Percentiles rank a stretch among this genome's conserved stretches.
phyloP scores from a whole-genome alignment of 2,888 invertebrate species.

The Drosophila subsilvestris region DNA sequence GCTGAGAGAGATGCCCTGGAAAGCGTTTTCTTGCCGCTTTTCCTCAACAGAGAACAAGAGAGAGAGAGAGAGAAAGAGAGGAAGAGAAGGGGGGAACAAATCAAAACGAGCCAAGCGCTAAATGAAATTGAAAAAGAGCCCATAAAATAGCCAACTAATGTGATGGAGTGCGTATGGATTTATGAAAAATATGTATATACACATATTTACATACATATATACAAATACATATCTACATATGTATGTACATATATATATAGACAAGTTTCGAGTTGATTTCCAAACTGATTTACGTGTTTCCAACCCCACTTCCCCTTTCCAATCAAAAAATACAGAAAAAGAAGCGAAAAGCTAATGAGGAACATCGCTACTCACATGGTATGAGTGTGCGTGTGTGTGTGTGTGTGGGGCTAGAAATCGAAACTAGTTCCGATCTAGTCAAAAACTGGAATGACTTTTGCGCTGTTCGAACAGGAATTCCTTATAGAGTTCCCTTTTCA shows the following conservation, averaged over 20 bases:
- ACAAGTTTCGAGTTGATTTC: conserved; percentile 13
- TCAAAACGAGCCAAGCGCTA: conserved; percentile 40
- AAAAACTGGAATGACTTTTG: too few relatives aligned
- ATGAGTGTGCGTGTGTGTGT: too few relatives aligned
- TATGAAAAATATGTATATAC: conserved; percentile 45
- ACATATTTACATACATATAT: conserved; percentile 26
- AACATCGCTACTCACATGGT: too few relatives aligned
- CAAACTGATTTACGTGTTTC: conserved; percentile 33
- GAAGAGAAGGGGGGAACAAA: conserved; percentile 10
- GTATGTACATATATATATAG: neutral
- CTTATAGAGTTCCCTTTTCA: too few relatives aligned
- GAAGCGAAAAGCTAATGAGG: too few relatives aligned
- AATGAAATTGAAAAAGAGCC: conserved; percentile 45
- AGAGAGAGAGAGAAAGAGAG: neutral
- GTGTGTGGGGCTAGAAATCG: neutral
- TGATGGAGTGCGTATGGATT: conserved; percentile 47
- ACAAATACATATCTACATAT: conserved; percentile 14
- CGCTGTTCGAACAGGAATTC: too few relatives aligned
- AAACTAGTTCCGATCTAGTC: neutral
- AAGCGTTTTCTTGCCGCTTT: conserved; percentile 8
- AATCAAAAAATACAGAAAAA: neutral
- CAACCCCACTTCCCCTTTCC: neutral
- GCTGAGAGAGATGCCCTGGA: conserved; percentile 33
- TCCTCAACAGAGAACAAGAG: neutral
- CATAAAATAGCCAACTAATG: conserved; percentile 51